Evolutionary conservation across 2,113 vertebrate genomes (phyloP).

Genomic region (Antechinus stuartii): DNA sequence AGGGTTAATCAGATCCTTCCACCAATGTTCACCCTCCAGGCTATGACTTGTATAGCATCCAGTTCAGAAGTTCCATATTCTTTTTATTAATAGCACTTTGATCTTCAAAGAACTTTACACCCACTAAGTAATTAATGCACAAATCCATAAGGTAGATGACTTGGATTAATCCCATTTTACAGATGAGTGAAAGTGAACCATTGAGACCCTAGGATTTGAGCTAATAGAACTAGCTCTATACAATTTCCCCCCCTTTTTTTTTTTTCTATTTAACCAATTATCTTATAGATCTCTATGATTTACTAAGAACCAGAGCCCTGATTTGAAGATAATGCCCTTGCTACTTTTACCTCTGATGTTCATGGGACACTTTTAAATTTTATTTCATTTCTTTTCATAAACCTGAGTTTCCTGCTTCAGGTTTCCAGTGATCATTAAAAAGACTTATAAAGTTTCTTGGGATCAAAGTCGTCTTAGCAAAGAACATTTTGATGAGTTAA

Average conservation of each 20-base stretch:
- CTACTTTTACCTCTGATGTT: slow-evolving; percentile 55
- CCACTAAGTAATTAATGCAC: slow-evolving; percentile 52
- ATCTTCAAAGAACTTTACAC: slow-evolving; percentile 38
- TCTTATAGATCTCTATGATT: slow-evolving; percentile 28
- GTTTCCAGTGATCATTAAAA: slow-evolving; percentile 49
- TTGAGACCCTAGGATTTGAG: neutral
- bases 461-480: slow-evolving; percentile 42
- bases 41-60: slow-evolving; percentile 1
- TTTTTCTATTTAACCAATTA: slow-evolving; percentile 15
- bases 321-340: neutral
- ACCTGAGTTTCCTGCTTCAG: slow-evolving; percentile 19
- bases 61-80: slow-evolving; percentile 14
- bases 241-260: slow-evolving; percentile 39
- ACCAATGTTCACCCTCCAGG: slow-evolving; percentile 38
- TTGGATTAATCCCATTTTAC: neutral
- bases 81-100: slow-evolving; percentile 38
- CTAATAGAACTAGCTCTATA: neutral
- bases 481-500: slow-evolving; percentile 26
- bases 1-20: neutral
- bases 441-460: slow-evolving; percentile 22
- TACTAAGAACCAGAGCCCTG: slow-evolving; percentile 26
- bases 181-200: slow-evolving; percentile 29
- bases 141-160: slow-evolving; percentile 3
- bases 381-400: slow-evolving; percentile 54
- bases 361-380: slow-evolving; percentile 43